phyloP scores from a whole-genome alignment of 2,888 invertebrate genomes.

The Drosophila algonquin region DNA sequence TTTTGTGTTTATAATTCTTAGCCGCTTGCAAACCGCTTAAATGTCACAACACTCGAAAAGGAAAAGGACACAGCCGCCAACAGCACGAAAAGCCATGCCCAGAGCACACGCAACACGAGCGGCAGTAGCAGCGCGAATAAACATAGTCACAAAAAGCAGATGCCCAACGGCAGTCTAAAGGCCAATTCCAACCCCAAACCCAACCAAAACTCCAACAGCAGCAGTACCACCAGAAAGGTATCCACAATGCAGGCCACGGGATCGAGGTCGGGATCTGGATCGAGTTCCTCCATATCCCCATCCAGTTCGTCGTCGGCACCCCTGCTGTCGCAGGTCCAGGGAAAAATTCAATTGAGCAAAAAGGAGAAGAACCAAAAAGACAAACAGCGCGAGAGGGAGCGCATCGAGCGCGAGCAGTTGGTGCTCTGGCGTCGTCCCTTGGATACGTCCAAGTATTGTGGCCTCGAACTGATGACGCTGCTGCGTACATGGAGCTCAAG shows the following conservation, averaged over 20 bases:
- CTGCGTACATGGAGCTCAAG: conserved; percentile 86
- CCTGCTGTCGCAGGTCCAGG: conserved; percentile 13
- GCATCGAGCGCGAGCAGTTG: conserved; percentile 87
- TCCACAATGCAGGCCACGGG: conserved; percentile 29
- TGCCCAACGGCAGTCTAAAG: conserved; percentile 47
- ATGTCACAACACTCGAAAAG: conserved; percentile 81
- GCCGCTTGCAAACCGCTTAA: conserved; percentile 58
- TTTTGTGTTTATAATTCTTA: conserved; percentile 21
- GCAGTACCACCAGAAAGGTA: conserved; percentile 39
- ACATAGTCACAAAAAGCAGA: conserved; percentile 52
- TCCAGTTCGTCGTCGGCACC: neutral
- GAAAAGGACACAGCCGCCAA: conserved; percentile 53
- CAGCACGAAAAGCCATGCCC: conserved; percentile 37
- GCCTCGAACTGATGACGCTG: conserved; percentile 89
- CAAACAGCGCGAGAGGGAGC: conserved; percentile 82
- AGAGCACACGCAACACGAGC: conserved; percentile 49
- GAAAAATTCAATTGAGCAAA: conserved; percentile 60
- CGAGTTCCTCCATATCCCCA: conserved; percentile 30
- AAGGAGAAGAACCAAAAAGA: conserved; percentile 82
- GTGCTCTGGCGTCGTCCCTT: conserved; percentile 93
- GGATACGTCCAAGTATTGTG: conserved; percentile 91
- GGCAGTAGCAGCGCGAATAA: conserved; percentile 57
- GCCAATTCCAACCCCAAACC: conserved; percentile 26
- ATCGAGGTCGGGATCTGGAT: conserved; percentile 43
- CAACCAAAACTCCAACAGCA: conserved; percentile 50